Evolutionary conservation across 2,888 invertebrate species (phyloP), one percentile per base, ranked within the genome.

Genomic region (Brenthis hecate): DNA sequence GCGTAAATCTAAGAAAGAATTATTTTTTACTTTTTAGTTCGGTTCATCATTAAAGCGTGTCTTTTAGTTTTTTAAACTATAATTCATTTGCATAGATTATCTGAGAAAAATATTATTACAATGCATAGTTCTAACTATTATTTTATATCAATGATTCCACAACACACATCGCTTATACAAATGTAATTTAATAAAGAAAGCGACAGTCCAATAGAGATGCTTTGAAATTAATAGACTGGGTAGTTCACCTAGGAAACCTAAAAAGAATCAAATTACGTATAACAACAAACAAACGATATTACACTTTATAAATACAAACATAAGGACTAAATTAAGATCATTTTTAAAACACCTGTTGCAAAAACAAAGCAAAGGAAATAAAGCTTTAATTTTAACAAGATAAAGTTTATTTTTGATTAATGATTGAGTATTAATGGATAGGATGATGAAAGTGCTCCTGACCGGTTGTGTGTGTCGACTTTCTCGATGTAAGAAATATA

Each of bases 401-500:
- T 65, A 68, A 47, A 62, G 65, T 65, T 32, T 6, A 51, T 55
- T 57, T 65, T 19, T n/a, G 19, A 2, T 63, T 57, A 63, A 19
- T 56, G 13, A 43, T 60, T 11, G 36, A 48, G 19, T 19, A 56
- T 61, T 65, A 54, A 56, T 58, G 32, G 60, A 67, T 64, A 66
- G 63, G 61, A 67, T 65, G 67, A 69, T 62, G 69, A 72, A 50
- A 70, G 72, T 70, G 55, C 56, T 61, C 54, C 57, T 55, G 67
- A 65, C 72, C 69, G 71, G 71, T 28, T 28, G 28, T 71, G 57
- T 50, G 68, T 61, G 61, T 65, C 72, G 53, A 68, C 72, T 70
- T 72, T 72, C 70, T 68, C 68, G 60, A 57, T 66, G 36, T 62
- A 67, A 56, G 66, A 67, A 56, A 62, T 62, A 66, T 60, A 47